Percentiles rank a stretch among this genome's conserved stretches.
Evolutionary conservation across 2,888 invertebrate species (phyloP).

Genomic region (Danaus chrysippus): DNA sequence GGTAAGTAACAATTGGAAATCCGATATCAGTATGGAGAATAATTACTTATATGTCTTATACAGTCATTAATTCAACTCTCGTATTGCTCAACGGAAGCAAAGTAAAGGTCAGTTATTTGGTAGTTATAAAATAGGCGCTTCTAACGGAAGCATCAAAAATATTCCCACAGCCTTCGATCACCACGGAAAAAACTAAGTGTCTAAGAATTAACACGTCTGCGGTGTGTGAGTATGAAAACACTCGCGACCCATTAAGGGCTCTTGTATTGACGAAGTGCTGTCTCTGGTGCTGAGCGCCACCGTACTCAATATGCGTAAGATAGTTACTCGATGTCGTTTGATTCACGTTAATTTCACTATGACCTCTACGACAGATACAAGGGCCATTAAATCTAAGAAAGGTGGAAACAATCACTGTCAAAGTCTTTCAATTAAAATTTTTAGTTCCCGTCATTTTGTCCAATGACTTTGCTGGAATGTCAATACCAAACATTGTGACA

Average conservation of each 20-base stretch:
- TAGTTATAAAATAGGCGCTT: conserved; percentile 73
- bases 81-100: conserved; percentile 71
- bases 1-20: conserved; percentile 48
- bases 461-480: conserved; percentile 20
- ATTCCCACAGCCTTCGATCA: conserved; percentile 78
- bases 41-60: conserved; percentile 52
- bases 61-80: conserved; percentile 68
- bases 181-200: conserved; percentile 72
- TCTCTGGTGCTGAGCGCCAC: conserved; percentile 51
- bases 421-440: conserved; percentile 38
- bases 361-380: conserved; percentile 42
- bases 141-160: conserved; percentile 73
- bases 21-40: conserved; percentile 54
- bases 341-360: conserved; percentile 68
- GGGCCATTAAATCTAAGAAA: conserved; percentile 52
- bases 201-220: conserved; percentile 78
- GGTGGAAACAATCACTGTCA: conserved; percentile 52
- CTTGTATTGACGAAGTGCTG: conserved; percentile 72
- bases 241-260: conserved; percentile 68
- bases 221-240: conserved; percentile 76
- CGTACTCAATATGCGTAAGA: conserved; percentile 56
- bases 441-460: conserved; percentile 14
- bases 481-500: conserved; percentile 33
- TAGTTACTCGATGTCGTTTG: conserved; percentile 64
- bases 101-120: conserved; percentile 71